Conservation (phyloP, 2,797 vertebrate species). For the Crenichthys baileyi region DNA sequence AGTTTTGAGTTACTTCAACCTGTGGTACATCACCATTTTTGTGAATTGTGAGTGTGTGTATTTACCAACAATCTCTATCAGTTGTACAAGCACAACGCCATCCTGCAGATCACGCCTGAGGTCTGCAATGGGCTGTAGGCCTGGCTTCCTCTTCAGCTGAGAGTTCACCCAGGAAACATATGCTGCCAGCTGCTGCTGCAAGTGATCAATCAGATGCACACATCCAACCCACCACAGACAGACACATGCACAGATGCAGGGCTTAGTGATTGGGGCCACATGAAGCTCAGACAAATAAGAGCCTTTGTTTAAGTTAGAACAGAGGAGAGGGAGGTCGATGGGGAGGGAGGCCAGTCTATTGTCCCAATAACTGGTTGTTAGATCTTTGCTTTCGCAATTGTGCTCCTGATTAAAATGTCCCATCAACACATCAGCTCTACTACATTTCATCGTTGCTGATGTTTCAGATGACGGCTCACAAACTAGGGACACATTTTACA, state of each 20-base stretch:
- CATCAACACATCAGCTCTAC: neutral
- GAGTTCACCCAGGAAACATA: slow-evolving; percentile 98
- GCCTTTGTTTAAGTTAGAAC: slow-evolving; percentile 55
- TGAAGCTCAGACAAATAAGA: slow-evolving; percentile 24
- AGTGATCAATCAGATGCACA: slow-evolving; percentile 41
- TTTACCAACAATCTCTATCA: slow-evolving; percentile 97
- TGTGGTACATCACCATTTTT: neutral
- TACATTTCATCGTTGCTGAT: slow-evolving; percentile 18
- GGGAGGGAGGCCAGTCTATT: slow-evolving; percentile 27
- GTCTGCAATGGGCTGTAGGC: slow-evolving; percentile 86
- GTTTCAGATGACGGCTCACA: slow-evolving; percentile 67
- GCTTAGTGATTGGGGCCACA: slow-evolving; percentile 33
- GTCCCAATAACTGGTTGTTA: slow-evolving; percentile 13
- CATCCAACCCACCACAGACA: slow-evolving; percentile 29
- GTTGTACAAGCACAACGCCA: slow-evolving; percentile 89
- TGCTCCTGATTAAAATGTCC: neutral
- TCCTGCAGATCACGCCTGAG: slow-evolving; percentile 91
- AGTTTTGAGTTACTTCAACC: neutral
- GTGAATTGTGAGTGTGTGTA: slow-evolving; percentile 15
- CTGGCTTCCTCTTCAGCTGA: slow-evolving; percentile 92
- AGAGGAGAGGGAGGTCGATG: slow-evolving; percentile 12
- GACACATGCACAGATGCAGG: slow-evolving; percentile 21
- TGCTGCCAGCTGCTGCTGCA: slow-evolving; percentile 92
- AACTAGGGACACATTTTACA: slow-evolving; percentile 43
- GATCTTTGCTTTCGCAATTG: slow-evolving; percentile 12